Evolutionary conservation across 2,113 vertebrate species (phyloP).

Genomic region (Macaca fascicularis): DNA sequence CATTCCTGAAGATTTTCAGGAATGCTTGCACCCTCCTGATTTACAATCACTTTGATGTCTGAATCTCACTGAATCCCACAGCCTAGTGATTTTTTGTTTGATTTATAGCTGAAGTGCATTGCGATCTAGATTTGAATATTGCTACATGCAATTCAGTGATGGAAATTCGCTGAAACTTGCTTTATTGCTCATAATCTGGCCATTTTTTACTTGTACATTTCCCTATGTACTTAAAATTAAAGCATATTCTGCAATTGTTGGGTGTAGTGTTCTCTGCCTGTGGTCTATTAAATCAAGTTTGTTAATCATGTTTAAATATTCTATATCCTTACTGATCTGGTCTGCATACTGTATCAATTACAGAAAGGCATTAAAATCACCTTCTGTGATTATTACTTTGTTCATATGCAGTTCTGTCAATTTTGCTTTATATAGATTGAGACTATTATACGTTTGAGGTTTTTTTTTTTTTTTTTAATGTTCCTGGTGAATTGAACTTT

Average conservation of each 20-base stretch:
- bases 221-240: not conserved
- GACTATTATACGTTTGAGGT: not conserved
- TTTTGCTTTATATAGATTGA: not conserved
- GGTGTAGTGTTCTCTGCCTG: not conserved
- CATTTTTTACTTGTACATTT: not conserved
- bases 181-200: not conserved
- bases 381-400: not conserved
- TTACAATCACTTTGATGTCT: not conserved
- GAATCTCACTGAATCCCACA: not conserved
- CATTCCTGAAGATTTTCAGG: not conserved
- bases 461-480: too few relatives aligned
- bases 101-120: not conserved
- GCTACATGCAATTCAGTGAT: not conserved
- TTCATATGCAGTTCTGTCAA: not conserved
- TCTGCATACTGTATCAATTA: not conserved
- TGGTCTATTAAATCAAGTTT: not conserved
- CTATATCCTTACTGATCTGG: not conserved
- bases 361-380: not conserved
- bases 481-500: too few relatives aligned
- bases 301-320: not conserved
- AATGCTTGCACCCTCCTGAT: not conserved
- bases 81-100: not conserved
- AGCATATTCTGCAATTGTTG: not conserved
- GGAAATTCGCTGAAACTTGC: too few relatives aligned
- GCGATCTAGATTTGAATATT: not conserved